Base-by-base conservation (phyloP, 2,113 vertebrate species). In the Actinemys pallida region DNA sequence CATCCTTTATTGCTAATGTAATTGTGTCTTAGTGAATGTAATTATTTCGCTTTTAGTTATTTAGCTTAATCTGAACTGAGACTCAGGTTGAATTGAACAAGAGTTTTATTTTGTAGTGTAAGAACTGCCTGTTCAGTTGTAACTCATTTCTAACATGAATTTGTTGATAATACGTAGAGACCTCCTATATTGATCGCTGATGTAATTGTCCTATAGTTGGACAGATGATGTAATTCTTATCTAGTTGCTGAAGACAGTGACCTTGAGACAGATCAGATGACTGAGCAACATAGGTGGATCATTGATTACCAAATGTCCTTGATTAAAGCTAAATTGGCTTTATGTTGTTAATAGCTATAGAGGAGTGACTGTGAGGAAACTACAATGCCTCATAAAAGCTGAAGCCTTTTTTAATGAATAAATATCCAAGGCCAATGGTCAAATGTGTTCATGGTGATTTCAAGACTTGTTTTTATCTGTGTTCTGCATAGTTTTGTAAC, bases 171-270 rank as follows among this genome's bases (percentile, higher is more conserved):
- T 88, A 53, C 86, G 96, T 79, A 54, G 65, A 97, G 94, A 95
- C 96, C 87, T 97, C 86, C 50, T 65, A 53, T 98, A 99, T 99
- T 62, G 98, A 99, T 98, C 81, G 76, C 20, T 97, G 98, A 98
- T 98, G 94, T 98, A 97, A 98, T 90, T 87, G 97, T 94, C 95
- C 97, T 98, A 27, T 96, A 98, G 96, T 94, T 96, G 94, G 90
- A 90, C 29, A 93, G 95, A 97, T 99, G 98, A 99, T 98, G 98
- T 98, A 94, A 99, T 98, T 96, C 96, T 97, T 97, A 94, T 96
- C 93, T 79, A 95, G 96, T 98, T 96, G 94, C 96, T 97, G 65
- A 93, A 96, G 94, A 52, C 47, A 7, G 49, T 98, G 98, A 99
- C 98, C 98, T 99, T 99, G 98, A 98, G 97, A 97, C 86, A 80